Evolutionary conservation across 2,888 invertebrate species (phyloP).

Genomic region (Drosophila crucigera): DNA sequence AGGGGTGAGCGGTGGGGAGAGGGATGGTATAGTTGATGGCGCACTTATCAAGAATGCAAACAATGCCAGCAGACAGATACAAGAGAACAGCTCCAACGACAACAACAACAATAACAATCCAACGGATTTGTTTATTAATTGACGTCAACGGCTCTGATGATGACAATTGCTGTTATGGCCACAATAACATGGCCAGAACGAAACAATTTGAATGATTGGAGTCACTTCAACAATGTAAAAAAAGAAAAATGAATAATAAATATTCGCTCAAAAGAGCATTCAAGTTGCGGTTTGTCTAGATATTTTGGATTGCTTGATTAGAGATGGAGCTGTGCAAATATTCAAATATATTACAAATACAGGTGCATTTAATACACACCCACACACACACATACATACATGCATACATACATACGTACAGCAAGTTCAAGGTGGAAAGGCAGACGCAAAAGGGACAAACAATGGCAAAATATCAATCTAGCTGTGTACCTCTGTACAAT

Average conservation of each 20-base stretch:
- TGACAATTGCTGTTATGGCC: slow-evolving; percentile 9
- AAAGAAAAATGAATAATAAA: neutral
- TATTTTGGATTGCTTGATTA: slow-evolving; percentile 24
- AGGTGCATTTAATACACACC: neutral
- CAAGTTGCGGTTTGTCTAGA: neutral
- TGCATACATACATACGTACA: neutral
- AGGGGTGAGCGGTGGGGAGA: neutral
- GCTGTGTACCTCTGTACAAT: neutral
- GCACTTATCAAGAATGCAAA: slow-evolving; percentile 42
- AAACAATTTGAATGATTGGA: slow-evolving; percentile 1
- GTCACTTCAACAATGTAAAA: too few species aligned
- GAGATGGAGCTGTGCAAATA: slow-evolving; percentile 30
- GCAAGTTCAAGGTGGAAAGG: slow-evolving; percentile 63
- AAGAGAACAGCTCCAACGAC: slow-evolving; percentile 11
- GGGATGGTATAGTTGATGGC: neutral
- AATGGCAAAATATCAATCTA: slow-evolving; percentile 12
- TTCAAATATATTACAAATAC: slow-evolving; percentile 1
- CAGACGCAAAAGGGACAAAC: slow-evolving; percentile 35
- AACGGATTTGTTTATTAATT: slow-evolving; percentile 56
- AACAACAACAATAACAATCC: neutral
- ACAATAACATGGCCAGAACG: neutral
- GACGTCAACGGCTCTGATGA: slow-evolving; percentile 44
- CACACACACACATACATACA: too few species aligned
- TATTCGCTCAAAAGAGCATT: neutral
- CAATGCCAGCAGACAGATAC: slow-evolving; percentile 29